Conservation (phyloP, 2,113 vertebrate genomes). For the Vanacampus margaritifer region DNA sequence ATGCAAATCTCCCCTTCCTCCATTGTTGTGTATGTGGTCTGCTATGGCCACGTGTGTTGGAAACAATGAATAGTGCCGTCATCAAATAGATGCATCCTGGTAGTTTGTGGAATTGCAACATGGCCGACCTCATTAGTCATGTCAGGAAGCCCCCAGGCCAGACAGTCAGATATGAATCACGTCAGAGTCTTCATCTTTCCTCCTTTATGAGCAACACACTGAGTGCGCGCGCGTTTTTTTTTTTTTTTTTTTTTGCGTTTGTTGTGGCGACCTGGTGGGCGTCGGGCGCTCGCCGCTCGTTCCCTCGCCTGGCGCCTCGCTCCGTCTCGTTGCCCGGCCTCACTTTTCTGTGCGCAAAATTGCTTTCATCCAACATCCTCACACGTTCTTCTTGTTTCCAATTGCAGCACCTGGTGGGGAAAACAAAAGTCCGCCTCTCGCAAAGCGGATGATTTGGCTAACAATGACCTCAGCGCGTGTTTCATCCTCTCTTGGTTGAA, state of each 20-base stretch:
- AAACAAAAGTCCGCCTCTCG: no score
- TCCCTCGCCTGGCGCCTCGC: conserved; percentile 4
- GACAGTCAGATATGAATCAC: conserved; percentile 13
- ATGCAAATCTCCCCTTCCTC: no score
- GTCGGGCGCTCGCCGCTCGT: conserved; percentile 22
- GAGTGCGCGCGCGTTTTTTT: conserved; percentile 2
- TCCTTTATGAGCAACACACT: conserved; percentile 13
- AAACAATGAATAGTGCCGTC: no score
- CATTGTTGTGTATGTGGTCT: no score
- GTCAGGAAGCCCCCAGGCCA: conserved; percentile 13
- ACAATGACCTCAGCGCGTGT: not conserved
- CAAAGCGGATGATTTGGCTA: not conserved
- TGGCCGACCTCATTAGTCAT: conserved; percentile 1
- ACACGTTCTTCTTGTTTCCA: no score
- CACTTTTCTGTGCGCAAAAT: conserved; percentile 9
- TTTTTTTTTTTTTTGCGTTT: conserved; percentile 9
- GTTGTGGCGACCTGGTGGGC: conserved; percentile 30
- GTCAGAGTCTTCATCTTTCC: conserved; percentile 18
- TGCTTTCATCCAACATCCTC: conserved; percentile 9
- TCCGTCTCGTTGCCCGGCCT: conserved; percentile 10
- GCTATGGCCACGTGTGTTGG: no score
- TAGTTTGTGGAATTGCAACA: not conserved
- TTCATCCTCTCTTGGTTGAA: not conserved
- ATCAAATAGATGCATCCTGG: no score
- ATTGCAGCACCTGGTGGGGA: no score